A percentile compares a stretch with the other conserved stretches of the same genome.
phyloP scores from a whole-genome alignment of 2,888 invertebrate species.

The Mimachlamys varia region DNA sequence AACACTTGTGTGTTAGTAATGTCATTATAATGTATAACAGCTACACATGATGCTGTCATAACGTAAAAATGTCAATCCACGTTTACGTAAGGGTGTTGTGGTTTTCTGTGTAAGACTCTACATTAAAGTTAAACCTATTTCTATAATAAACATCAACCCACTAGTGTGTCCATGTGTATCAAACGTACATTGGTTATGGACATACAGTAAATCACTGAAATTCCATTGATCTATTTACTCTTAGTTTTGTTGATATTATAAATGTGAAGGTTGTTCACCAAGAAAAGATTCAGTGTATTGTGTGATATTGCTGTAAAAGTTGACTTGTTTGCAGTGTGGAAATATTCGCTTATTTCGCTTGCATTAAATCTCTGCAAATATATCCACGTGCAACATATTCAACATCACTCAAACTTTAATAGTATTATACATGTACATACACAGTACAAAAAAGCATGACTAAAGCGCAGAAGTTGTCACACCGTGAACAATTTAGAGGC shows the following conservation, averaged over 20 bases:
- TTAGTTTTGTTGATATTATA: neutral
- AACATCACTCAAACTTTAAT: no score
- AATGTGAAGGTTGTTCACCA: neutral
- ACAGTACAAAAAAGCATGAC: no score
- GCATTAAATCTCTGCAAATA: no score
- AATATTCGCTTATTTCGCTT: no score
- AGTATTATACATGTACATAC: no score
- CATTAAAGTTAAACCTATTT: neutral
- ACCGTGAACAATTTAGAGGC: no score
- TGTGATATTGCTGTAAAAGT: neutral
- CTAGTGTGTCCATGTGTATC: neutral
- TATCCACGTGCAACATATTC: no score
- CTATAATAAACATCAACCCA: no score
- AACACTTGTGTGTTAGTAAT: constrained; percentile 1
- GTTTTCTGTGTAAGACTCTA: neutral
- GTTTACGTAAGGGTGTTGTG: neutral
- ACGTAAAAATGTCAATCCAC: neutral
- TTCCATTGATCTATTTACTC: neutral
- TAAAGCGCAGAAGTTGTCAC: no score
- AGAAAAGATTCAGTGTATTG: neutral
- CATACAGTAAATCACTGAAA: neutral
- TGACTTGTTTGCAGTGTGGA: no score
- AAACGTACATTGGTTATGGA: neutral
- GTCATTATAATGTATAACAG: neutral
- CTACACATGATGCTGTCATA: neutral